Percentiles rank a stretch among this genome's conserved stretches.
phyloP scores from a whole-genome alignment of 2,888 invertebrate genomes.

The Clivina fossor region DNA sequence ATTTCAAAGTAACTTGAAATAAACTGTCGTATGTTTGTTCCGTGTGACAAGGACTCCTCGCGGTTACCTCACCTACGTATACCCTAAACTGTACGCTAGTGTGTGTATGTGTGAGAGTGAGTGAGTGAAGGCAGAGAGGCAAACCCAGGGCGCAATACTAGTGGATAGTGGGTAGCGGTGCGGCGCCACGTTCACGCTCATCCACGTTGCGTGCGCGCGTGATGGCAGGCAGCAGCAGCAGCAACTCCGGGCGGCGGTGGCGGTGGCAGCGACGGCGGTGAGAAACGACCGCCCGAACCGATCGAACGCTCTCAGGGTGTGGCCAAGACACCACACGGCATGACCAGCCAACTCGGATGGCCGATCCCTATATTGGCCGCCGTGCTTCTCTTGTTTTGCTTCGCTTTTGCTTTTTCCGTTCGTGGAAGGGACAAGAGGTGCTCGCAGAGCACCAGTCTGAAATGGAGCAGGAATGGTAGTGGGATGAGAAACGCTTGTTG shows the following conservation, averaged over 20 bases:
- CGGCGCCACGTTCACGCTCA: too few relatives aligned
- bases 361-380: too few relatives aligned
- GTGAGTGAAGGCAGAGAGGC: neutral
- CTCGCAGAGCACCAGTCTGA: too few relatives aligned
- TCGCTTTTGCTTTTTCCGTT: neutral
- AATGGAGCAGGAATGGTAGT: too few relatives aligned
- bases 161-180: neutral
- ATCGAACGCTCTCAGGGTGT: conserved; percentile 53
- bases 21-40: neutral
- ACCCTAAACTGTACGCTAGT: neutral
- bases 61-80: conserved; percentile 1
- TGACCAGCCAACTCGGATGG: too few relatives aligned
- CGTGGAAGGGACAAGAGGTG: too few relatives aligned
- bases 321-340: conserved; percentile 43
- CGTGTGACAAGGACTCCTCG: conserved; percentile 1
- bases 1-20: too few relatives aligned
- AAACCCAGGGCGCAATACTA: neutral
- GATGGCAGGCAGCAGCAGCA: conserved; percentile 40
- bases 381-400: conserved; percentile 22
- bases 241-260: conserved; percentile 43
- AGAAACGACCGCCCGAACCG: conserved; percentile 54
- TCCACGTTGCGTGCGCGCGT: conserved; percentile 31
- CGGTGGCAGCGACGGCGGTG: conserved; percentile 47
- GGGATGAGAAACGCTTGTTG: conserved; percentile 19
- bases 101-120: neutral